phyloP scores from a whole-genome alignment of 2,113 vertebrate genomes.

The Ardeotis arabs region DNA sequence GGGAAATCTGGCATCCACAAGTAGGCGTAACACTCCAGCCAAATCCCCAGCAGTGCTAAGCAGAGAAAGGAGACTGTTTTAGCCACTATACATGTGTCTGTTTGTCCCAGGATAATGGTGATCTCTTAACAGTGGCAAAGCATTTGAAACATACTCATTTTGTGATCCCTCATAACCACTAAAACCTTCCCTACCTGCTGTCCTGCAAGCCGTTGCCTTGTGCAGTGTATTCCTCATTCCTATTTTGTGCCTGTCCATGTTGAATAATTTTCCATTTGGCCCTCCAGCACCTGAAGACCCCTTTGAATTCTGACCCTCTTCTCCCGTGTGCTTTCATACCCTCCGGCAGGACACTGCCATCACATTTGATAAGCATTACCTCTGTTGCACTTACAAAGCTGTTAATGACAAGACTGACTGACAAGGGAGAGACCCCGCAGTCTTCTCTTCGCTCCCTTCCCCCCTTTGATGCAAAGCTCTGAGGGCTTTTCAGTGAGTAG shows the following conservation, averaged over 20 bases:
- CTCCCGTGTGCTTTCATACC: background rate
- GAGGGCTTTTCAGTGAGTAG: background rate
- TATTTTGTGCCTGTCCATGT: background rate
- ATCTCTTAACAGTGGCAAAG: background rate
- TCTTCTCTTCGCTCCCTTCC: background rate
- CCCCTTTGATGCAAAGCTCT: background rate
- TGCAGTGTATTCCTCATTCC: background rate
- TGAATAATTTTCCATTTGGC: background rate
- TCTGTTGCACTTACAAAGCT: background rate
- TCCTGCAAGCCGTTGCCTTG: background rate
- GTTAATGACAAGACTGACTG: background rate
- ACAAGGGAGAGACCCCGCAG: background rate
- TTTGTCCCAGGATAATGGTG: background rate
- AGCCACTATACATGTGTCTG: background rate
- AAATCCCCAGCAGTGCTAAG: background rate
- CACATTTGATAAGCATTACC: background rate
- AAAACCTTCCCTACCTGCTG: background rate
- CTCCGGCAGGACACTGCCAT: accelerated
- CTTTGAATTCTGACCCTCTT: background rate
- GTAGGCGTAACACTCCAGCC: background rate
- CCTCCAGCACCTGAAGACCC: background rate
- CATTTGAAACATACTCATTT: background rate
- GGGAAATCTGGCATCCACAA: background rate
- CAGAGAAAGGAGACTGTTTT: background rate
- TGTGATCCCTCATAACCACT: background rate